Evolutionary conservation across 1,140 invertebrate genomes (phyloP), one percentile per base, ranked within the genome.

Genomic region (Saccostrea glomerata): DNA sequence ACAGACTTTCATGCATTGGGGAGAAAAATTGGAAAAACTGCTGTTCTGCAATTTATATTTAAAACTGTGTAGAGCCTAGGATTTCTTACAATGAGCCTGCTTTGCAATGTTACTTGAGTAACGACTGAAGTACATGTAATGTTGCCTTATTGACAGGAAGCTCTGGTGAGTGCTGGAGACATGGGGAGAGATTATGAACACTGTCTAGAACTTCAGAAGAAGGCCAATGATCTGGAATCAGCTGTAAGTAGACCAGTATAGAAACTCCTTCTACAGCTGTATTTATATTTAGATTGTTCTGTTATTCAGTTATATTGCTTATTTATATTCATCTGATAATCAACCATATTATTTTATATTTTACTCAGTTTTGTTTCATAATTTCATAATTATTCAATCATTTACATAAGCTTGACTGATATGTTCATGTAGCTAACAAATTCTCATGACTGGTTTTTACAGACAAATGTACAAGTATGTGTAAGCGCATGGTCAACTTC

Each of bases 111-210:
- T 47, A 0, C 1, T 7, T 47, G 9, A 47, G 47, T 47, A 47
- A 47, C 5, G 5, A 47, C 47, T 47, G 5, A 5, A 7, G 47
- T 47, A 54, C 5, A n/a, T 20, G 20, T 83, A 47, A 20, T 36
- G 47, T 4, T 86, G 36, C 40, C 17, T 63, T 82, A n/a, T 56
- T 73, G 15, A 82, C 90, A 96, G 96, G 98, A 99, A 94, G 97
- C 98, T 96, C 98, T 99, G 97, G 97, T 99, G 0, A 97, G 98
- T 95, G 98, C 98, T 36, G 97, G 97, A 83, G 98, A 99, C 91
- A 97, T 97, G 56, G 98, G 99, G 0, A 96, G 97, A 89, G 98
- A 99, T 95, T 98, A 98, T 94, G 99, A 99, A 95, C 98, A 99
- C 95, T 99, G 98, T 94, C 96, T 97, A 93, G 94, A 98, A 47